phyloP scores from a whole-genome alignment of 2,888 invertebrate genomes.

The Epirrhoe tristata region DNA sequence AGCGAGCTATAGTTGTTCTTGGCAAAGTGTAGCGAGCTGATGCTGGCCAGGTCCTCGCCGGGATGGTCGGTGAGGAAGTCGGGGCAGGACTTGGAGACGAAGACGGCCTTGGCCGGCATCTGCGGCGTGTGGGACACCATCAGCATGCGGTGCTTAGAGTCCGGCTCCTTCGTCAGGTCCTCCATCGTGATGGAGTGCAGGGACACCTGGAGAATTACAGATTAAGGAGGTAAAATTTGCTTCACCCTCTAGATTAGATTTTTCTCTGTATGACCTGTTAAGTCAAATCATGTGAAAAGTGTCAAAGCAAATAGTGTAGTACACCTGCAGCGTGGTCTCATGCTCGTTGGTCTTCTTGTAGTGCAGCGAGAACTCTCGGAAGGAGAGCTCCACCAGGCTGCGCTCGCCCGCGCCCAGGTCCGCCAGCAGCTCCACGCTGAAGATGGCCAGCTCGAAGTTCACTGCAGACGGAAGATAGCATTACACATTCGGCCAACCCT shows the following conservation, averaged over 20 bases:
- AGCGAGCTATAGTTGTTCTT: constrained; percentile 53
- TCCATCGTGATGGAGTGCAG: constrained; percentile 95
- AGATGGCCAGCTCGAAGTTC: constrained; percentile 89
- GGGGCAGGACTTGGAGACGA: constrained; percentile 93
- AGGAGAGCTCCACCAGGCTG: constrained; percentile 93
- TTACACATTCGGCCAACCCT: neutral
- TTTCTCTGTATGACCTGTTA: too few relatives aligned
- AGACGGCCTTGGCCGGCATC: constrained; percentile 78
- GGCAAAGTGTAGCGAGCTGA: constrained; percentile 45
- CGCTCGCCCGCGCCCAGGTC: constrained; percentile 89
- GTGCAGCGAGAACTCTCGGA: constrained; percentile 92
- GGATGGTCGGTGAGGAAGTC: constrained; percentile 80
- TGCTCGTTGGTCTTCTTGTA: constrained; percentile 88
- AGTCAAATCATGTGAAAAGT: too few relatives aligned
- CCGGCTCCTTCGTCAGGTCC: constrained; percentile 92
- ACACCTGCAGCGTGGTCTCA: constrained; percentile 89
- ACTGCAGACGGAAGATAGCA: constrained; percentile 64
- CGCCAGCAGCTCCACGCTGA: constrained; percentile 91
- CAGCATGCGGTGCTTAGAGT: constrained; percentile 93
- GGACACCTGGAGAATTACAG: constrained; percentile 83
- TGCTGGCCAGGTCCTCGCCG: constrained; percentile 43
- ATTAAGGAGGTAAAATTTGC: too few relatives aligned
- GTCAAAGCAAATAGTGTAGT: too few relatives aligned
- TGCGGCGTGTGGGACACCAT: constrained; percentile 89
- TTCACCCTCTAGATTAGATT: too few relatives aligned